Conservation (phyloP, 2,113 vertebrate genomes). For the Calonectris borealis region DNA sequence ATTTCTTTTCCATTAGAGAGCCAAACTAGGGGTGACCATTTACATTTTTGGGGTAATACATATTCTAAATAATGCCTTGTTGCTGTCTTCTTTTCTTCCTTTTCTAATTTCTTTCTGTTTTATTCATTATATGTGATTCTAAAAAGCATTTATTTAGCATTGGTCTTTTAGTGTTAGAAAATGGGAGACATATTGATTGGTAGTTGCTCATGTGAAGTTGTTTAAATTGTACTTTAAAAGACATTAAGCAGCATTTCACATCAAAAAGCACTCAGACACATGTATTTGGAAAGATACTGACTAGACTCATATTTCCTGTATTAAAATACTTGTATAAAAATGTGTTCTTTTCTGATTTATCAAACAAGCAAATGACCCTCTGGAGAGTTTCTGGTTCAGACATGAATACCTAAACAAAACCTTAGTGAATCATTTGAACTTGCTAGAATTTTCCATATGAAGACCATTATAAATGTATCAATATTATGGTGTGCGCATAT, state of each 20-base stretch:
- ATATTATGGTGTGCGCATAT: conserved; percentile 15
- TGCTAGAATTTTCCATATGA: conserved; percentile 51
- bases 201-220: conserved; percentile 44
- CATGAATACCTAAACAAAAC: conserved; percentile 51
- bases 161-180: background rate
- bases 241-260: conserved; percentile 57
- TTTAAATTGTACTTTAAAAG: conserved; percentile 65
- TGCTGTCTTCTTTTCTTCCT: background rate
- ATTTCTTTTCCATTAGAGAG: conserved; percentile 19
- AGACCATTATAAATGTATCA: conserved; percentile 42
- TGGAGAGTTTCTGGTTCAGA: conserved; percentile 66
- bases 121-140: background rate
- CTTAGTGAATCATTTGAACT: conserved; percentile 61
- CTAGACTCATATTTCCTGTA: conserved; percentile 72
- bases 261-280: conserved; percentile 52
- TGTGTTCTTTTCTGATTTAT: conserved; percentile 68
- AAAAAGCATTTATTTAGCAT: conserved; percentile 26
- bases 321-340: conserved; percentile 69
- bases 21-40: background rate
- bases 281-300: conserved; percentile 68
- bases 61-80: background rate
- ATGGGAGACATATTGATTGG: conserved; percentile 7
- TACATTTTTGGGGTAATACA: background rate
- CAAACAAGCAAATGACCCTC: conserved; percentile 67
- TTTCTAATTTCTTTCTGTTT: background rate